Evolutionary conservation across 2,113 vertebrate genomes (phyloP).

Genomic region (Pelusios castaneus): DNA sequence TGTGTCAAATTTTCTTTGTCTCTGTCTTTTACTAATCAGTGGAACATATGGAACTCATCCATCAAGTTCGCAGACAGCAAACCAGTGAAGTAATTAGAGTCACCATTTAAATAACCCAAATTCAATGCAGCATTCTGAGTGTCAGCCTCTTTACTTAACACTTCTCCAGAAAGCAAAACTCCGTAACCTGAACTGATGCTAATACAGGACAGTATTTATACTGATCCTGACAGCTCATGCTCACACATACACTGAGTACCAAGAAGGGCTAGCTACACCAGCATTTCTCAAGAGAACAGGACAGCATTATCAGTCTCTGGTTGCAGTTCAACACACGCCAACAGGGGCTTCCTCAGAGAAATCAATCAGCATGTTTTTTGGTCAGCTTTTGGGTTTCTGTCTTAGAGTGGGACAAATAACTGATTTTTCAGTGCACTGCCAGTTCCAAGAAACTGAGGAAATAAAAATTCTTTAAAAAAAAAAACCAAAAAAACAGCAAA

Average conservation of each 20-base stretch:
- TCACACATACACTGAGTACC: rapidly evolving
- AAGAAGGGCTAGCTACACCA: neutral
- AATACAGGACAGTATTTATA: neutral
- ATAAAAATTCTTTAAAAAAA: too few species aligned
- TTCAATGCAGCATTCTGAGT: neutral
- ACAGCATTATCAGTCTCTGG: neutral
- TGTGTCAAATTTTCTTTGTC: neutral
- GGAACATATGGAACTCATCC: neutral
- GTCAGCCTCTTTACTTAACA: neutral
- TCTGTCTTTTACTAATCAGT: neutral
- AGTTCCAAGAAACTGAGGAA: neutral
- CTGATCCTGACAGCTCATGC: neutral
- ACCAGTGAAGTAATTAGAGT: neutral
- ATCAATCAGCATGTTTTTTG: neutral
- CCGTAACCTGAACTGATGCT: neutral
- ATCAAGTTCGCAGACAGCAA: neutral
- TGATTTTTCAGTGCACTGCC: neutral
- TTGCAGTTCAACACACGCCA: rapidly evolving
- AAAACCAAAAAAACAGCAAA: neutral
- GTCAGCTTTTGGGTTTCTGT: neutral
- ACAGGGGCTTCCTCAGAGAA: neutral
- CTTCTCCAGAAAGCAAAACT: rapidly evolving
- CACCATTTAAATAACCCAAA: neutral
- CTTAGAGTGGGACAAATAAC: neutral
- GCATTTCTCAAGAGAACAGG: neutral